phyloP scores from a whole-genome alignment of 2,888 invertebrate species.

The Cosmorhoe ocellata region DNA sequence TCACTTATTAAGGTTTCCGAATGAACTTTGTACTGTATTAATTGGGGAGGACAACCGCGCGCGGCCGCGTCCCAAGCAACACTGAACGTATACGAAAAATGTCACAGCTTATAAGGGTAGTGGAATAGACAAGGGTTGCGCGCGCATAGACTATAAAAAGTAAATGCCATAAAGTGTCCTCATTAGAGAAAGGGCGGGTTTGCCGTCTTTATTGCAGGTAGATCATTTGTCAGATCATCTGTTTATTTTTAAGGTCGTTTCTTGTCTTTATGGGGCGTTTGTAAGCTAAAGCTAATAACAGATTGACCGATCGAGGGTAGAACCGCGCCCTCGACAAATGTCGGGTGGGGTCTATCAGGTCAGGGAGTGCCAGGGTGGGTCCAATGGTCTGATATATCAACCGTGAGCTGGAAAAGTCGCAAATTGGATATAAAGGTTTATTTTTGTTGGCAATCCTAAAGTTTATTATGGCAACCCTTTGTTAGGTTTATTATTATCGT shows the following conservation, averaged over 20 bases:
- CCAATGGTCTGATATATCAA: conserved; percentile 68
- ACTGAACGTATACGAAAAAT: conserved; percentile 56
- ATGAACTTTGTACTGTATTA: conserved; percentile 31
- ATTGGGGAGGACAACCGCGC: conserved; percentile 38
- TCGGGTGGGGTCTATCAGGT: conserved; percentile 63
- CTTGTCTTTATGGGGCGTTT: conserved; percentile 71
- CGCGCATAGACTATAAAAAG: conserved; percentile 75
- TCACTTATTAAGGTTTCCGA: conserved; percentile 56
- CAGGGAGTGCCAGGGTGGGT: conserved; percentile 63
- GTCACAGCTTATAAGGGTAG: conserved; percentile 64
- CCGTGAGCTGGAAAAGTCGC: conserved; percentile 51
- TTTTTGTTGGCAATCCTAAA: conserved; percentile 38
- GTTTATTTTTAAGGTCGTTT: conserved; percentile 77
- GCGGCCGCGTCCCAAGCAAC: conserved; percentile 49
- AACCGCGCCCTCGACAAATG: conserved; percentile 71
- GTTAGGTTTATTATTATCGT: conserved; percentile 29
- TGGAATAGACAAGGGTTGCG: conserved; percentile 59
- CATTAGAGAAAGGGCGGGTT: conserved; percentile 77
- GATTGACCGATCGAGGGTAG: conserved; percentile 64
- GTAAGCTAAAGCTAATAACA: conserved; percentile 57
- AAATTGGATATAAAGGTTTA: conserved; percentile 53
- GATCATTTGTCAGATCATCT: conserved; percentile 71
- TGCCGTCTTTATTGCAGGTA: conserved; percentile 71
- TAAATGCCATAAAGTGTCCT: conserved; percentile 77
- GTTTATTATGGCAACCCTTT: conserved; percentile 32